Base-by-base conservation (phyloP, 2,113 vertebrate genomes). In the Salminus brasiliensis region DNA sequence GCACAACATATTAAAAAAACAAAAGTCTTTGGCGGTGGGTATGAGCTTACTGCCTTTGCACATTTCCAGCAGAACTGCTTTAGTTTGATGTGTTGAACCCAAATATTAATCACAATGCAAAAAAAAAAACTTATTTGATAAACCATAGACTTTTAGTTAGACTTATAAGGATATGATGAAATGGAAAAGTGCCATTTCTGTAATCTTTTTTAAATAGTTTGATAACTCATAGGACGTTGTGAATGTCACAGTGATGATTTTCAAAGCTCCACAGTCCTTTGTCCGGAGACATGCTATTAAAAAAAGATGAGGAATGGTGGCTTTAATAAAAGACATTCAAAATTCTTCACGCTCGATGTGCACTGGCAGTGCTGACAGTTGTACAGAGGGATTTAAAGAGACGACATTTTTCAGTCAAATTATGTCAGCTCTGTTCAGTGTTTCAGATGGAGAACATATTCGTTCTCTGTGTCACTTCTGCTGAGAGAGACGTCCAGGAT, bases 401-500 rank as follows among this genome's bases (percentile, higher is more conserved):
- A 41, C 29, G 34, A 41, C 45, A 53, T 66, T 70, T 86, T 83
- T 73, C 70, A 62, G 80, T 80, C 65, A 81, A 55, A 83, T 52
- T 52, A 76, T 88, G 83, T 87, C 79, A 75, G 49, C 41, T 36
- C 16, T 73, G 76, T 34, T 77, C 83, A 60, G 9, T 18, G 21
- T 66, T 71, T 59, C 30, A 55, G 65, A 27, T 69, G 71, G 78
- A 81, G 75, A 82, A 66, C 76, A 69, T 39, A 29, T 71, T 80
- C 81, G 60, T 72, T 79, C 41, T 67, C 10, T 74, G 80, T 78
- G 75, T 67, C 39, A 15, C 72, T 80, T 62, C 16, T 34, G 59
- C 69, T 78, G 71, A 86, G 85, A 84, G 65, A 85, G 69, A 85
- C 78, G 77, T 82, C 84, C 76, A 25, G 68, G 74, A 59, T 68